Conservation (phyloP, 2,113 vertebrate species). For the Gallinago paraguaiae region DNA sequence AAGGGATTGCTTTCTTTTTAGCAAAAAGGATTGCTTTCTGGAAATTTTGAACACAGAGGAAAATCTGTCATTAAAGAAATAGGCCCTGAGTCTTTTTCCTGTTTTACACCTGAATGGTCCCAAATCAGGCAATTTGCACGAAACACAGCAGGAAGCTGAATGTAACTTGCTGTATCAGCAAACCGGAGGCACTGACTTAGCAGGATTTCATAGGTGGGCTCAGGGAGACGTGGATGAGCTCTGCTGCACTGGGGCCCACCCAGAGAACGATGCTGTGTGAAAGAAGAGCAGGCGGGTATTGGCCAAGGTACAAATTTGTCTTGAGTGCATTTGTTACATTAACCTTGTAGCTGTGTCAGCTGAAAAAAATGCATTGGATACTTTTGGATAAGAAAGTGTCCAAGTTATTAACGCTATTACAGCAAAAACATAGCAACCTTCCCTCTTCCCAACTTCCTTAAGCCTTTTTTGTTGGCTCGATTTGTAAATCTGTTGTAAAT, state of each 20-base stretch:
- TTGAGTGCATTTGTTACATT: background rate
- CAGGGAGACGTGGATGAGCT: background rate
- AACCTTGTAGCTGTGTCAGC: background rate
- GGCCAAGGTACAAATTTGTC: background rate
- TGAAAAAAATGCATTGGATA: background rate
- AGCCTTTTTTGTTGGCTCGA: background rate
- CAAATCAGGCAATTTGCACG: background rate
- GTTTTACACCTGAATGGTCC: background rate
- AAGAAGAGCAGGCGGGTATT: background rate
- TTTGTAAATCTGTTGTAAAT: background rate
- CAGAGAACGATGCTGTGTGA: background rate
- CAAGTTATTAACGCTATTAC: background rate
- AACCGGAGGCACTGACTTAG: background rate
- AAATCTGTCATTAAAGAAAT: background rate
- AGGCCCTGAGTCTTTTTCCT: background rate
- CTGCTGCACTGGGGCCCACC: background rate
- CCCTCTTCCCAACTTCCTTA: background rate
- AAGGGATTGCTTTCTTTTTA: background rate
- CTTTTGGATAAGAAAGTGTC: background rate
- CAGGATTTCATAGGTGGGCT: background rate
- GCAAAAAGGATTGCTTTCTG: background rate
- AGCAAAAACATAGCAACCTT: rapidly evolving
- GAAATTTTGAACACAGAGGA: background rate
- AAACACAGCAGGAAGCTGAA: background rate
- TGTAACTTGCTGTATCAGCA: background rate